Conservation (phyloP, 53 echinoderm and acorn worm species). For the Echinometra lucunter region DNA sequence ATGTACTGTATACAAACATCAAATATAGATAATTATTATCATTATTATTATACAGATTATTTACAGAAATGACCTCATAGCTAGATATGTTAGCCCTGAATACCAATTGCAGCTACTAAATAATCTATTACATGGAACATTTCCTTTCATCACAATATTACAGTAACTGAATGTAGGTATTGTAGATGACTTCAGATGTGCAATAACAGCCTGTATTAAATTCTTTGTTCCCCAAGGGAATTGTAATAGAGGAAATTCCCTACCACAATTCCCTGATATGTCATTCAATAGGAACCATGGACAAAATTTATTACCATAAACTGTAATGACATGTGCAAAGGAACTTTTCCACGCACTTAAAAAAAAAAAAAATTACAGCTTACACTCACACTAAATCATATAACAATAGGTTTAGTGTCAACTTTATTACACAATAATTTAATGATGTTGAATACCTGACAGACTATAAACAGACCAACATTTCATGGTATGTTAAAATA, state of each 20-base stretch:
- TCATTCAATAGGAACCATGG: too few relatives aligned
- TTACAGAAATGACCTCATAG: slow-evolving; percentile 13
- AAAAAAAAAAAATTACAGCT: too few relatives aligned
- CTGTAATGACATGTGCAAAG: too few relatives aligned
- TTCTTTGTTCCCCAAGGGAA: neutral
- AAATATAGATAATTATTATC: slow-evolving; percentile 66
- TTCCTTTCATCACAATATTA: neutral
- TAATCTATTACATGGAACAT: neutral
- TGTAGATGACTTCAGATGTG: neutral
- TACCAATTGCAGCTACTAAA: neutral
- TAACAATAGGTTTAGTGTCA: neutral
- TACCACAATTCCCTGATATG: too few relatives aligned
- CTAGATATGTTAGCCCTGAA: neutral
- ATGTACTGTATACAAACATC: slow-evolving; percentile 70
- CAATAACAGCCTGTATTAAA: neutral
- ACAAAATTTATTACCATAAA: too few relatives aligned
- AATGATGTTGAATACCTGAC: too few relatives aligned
- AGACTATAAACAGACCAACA: too few relatives aligned
- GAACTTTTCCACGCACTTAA: too few relatives aligned
- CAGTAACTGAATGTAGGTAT: neutral
- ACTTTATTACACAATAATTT: too few relatives aligned
- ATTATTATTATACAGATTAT: slow-evolving; percentile 59
- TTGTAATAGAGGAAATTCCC: too few relatives aligned
- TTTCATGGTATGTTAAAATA: too few relatives aligned
- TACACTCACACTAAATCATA: too few relatives aligned